Base-by-base conservation (phyloP, 1,140 invertebrate species). In the Mamestra configurata region DNA sequence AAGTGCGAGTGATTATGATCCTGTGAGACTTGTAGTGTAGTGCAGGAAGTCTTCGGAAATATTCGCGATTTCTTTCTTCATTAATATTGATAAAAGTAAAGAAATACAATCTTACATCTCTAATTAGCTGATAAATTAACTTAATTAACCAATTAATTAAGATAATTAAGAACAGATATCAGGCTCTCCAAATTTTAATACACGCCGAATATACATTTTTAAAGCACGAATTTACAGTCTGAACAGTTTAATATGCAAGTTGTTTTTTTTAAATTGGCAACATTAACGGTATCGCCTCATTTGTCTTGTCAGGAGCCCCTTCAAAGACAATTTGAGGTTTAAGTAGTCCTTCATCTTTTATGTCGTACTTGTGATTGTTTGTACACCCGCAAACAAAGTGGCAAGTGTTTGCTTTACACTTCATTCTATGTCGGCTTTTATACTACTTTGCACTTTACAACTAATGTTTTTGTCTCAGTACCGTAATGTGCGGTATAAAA, bases 321-420 rank as follows among this genome's bases (percentile, higher is more conserved):
- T 77, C 61, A 84, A 79, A 85, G 81, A 40, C 82, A 77, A 82
- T 75, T 84, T 82, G 61, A 79, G 70, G 75, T 79, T 55, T 71
- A 68, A 85, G 72, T 82, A 57, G 66, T 64, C 70, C 43, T 77
- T 81, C 81, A 76, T 87, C 76, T 80, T 83, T 88, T 87, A 84
- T 87, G 82, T 15, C 64, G 64, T 40, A 79, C 66, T 81, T 55
- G 59, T 85, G 85, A 87, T 90, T 90, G 86, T 87, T 86, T 86
- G 77, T 82, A 82, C 61, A 86, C 84, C 88, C 79, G 81, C 82
- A 86, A 88, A 90, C 87, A 88, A 86, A 79, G 78, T 49, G 57
- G 64, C 70, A 79, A 81, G 66, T 81, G 75, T 81, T 77, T 73
- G 80, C 43, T 70, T 20, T 27, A 57, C 80, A 81, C 80, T 81